Evolutionary conservation across 2,888 invertebrate genomes (phyloP).

Genomic region (Pyrrhia umbra): DNA sequence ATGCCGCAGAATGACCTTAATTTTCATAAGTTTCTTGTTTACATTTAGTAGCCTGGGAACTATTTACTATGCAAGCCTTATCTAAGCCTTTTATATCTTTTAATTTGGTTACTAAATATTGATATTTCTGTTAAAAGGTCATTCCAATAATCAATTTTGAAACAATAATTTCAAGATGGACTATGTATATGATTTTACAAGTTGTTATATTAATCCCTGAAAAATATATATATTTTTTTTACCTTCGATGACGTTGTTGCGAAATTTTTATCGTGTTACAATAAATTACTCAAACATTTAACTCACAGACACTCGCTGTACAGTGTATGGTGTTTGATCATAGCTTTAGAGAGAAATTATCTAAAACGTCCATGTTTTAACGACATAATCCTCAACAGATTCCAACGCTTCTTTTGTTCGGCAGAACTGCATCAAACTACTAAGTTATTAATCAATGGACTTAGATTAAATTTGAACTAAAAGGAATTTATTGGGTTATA

Average conservation of each 20-base stretch:
- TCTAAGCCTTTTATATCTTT: background rate
- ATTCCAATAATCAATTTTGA: background rate
- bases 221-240: too few relatives aligned
- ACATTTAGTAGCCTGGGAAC: background rate
- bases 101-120: background rate
- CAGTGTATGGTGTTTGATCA: too few relatives aligned
- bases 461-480: too few relatives aligned
- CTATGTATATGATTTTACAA: too few relatives aligned
- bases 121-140: background rate
- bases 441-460: background rate
- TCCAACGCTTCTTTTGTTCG: conserved; percentile 1
- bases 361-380: conserved; percentile 10
- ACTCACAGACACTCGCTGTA: too few relatives aligned
- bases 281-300: too few relatives aligned
- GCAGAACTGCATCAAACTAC: background rate
- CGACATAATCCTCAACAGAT: background rate
- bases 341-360: too few relatives aligned
- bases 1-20: background rate
- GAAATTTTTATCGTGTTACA: too few relatives aligned
- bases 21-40: background rate
- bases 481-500: too few relatives aligned
- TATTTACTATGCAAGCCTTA: background rate
- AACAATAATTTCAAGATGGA: too few relatives aligned
- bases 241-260: too few relatives aligned
- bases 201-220: too few relatives aligned